Conservation (phyloP, 2,888 invertebrate species). For the Capitulum mitella region DNA sequence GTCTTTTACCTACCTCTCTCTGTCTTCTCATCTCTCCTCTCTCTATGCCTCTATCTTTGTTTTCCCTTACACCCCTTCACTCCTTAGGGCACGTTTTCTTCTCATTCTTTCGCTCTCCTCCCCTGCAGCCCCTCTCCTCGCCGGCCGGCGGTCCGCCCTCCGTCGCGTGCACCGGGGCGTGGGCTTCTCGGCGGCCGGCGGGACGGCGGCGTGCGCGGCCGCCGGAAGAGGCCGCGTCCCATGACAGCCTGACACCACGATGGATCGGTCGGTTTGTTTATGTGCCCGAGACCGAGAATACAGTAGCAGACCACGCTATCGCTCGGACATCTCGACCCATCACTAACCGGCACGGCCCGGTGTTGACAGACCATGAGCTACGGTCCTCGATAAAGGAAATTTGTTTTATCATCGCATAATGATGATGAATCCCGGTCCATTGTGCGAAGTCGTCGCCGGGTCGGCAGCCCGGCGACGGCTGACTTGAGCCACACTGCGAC, state of each 20-base stretch:
- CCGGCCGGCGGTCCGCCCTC: too few species aligned
- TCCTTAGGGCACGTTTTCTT: not conserved
- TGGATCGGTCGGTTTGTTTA: constrained; percentile 14
- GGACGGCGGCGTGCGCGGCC: not conserved
- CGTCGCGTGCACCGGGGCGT: not conserved
- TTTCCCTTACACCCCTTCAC: not conserved
- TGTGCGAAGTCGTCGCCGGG: not conserved
- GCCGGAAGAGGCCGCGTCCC: not conserved
- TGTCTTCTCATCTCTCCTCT: not conserved
- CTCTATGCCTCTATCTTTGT: not conserved
- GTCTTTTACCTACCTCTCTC: not conserved
- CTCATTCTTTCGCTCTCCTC: not conserved
- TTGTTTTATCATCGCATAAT: constrained; percentile 6
- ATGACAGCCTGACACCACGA: not conserved
- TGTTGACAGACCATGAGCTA: constrained; percentile 7
- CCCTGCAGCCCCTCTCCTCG: not conserved
- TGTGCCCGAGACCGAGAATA: not conserved
- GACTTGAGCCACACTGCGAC: too few species aligned
- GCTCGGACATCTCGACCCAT: not conserved
- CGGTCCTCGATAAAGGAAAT: not conserved
- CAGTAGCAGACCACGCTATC: constrained; percentile 16
- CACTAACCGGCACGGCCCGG: not conserved
- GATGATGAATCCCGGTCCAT: not conserved
- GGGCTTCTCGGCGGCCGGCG: not conserved
- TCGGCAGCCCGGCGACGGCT: too few species aligned